These are phyloP conservation scores for Setipinna tenuifilis DNA, from an alignment of 2,797 vertebrate species.

Conservation along the genomic window DNA sequence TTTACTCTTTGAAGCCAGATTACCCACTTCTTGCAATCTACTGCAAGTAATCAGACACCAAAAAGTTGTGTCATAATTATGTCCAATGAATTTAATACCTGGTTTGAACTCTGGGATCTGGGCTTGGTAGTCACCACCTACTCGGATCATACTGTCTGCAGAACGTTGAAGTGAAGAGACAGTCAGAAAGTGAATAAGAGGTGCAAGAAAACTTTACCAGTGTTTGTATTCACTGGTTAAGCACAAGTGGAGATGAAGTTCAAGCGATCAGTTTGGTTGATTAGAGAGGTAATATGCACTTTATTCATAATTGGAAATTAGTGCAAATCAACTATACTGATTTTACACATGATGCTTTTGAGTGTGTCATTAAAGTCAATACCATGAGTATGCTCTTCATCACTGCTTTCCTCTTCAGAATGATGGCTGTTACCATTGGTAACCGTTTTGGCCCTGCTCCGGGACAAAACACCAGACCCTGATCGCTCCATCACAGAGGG, in stretches of 20 bases:
- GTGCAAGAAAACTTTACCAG: slow-evolving; percentile 27
- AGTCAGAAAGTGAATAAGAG: slow-evolving; percentile 36
- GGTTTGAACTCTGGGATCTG: slow-evolving; percentile 93
- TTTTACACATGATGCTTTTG: slow-evolving; percentile 13
- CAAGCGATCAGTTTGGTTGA: background rate
- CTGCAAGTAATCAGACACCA: background rate
- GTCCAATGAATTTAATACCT: slow-evolving; percentile 68
- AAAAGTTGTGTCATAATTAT: background rate
- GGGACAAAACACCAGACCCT: slow-evolving; percentile 86
- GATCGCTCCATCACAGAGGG: slow-evolving; percentile 92
- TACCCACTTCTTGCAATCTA: too few species aligned
- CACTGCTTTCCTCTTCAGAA: slow-evolving; percentile 91
- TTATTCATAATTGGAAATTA: background rate
- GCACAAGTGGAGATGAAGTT: background rate
- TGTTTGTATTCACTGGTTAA: background rate
- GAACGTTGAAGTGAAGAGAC: slow-evolving; percentile 46
- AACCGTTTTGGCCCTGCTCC: slow-evolving; percentile 87
- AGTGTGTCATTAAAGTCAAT: slow-evolving; percentile 38
- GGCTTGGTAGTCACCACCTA: slow-evolving; percentile 93
- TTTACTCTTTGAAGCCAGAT: too few species aligned
- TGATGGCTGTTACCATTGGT: slow-evolving; percentile 84
- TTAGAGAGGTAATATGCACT: background rate
- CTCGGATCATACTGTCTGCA: slow-evolving; percentile 94
- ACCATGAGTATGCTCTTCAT: slow-evolving; percentile 90
- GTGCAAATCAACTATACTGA: slow-evolving; percentile 4